These are phyloP conservation scores for Drepanosiphum platanoidis DNA, from an alignment of 2,888 invertebrate species.

Conservation along the genomic window DNA sequence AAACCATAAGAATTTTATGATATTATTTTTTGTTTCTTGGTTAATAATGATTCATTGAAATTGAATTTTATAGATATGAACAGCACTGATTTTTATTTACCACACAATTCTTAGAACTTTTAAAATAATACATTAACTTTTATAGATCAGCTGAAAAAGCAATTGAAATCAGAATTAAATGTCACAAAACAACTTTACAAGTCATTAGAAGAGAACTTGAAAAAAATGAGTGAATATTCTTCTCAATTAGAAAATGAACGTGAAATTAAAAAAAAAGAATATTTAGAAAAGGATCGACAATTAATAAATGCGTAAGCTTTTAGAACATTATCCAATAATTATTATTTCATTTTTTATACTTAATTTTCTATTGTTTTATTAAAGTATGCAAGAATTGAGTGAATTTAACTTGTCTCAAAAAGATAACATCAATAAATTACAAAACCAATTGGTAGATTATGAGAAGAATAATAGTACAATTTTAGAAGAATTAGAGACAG, in stretches of 20 bases:
- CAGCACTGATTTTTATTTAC: too few relatives aligned
- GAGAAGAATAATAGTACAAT: conserved; percentile 19
- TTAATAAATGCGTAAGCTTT: conserved; percentile 36
- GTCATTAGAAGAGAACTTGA: conserved; percentile 54
- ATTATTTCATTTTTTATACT: not conserved
- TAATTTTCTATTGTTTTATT: conserved; percentile 3
- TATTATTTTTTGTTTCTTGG: not conserved
- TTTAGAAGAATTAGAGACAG: conserved; percentile 9
- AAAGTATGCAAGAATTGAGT: conserved; percentile 46
- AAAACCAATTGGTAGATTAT: conserved; percentile 47
- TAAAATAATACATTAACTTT: not conserved
- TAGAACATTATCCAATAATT: not conserved
- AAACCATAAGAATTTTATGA: not conserved
- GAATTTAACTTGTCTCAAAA: conserved; percentile 51
- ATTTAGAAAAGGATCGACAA: conserved; percentile 44
- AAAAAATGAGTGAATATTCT: conserved; percentile 58
- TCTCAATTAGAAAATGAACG: conserved; percentile 48
- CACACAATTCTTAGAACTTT: too few relatives aligned
- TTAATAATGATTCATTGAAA: not conserved
- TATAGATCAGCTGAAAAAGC: conserved; percentile 44
- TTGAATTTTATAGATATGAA: too few relatives aligned
- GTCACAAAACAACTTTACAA: conserved; percentile 56
- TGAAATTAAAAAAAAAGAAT: conserved; percentile 44
- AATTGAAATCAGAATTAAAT: conserved; percentile 57
- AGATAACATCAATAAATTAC: conserved; percentile 35